These are phyloP conservation scores for Porites cylindrica DNA, from an alignment of 92 coral and sea anemone species.

Conservation along the genomic window DNA sequence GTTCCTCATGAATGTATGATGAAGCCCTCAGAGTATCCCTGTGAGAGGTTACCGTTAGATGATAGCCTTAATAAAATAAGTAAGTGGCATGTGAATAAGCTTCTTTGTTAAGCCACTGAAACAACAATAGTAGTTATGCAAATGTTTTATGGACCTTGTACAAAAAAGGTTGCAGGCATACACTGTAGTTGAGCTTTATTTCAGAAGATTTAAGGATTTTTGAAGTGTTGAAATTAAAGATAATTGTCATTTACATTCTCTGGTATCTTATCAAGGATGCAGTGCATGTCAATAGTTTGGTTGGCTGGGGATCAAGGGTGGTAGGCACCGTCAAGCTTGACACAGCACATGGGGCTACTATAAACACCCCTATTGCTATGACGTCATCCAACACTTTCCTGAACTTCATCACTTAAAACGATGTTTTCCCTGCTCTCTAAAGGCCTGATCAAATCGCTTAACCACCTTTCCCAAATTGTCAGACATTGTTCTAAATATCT, in stretches of 20 bases:
- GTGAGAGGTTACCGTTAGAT: neutral
- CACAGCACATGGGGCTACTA: constrained; percentile 17
- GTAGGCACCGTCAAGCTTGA: neutral
- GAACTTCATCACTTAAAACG: neutral
- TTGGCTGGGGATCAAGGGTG: neutral
- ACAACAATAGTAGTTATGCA: constrained; percentile 4
- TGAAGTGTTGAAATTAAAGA: constrained; percentile 30
- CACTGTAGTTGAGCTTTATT: constrained; percentile 1
- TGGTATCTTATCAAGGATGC: constrained; percentile 19
- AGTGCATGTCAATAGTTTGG: neutral
- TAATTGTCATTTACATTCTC: constrained; percentile 25
- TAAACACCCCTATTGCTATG: constrained; percentile 17
- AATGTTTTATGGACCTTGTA: constrained; percentile 12
- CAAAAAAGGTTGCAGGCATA: neutral
- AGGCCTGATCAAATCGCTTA: too few relatives aligned
- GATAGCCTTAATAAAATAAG: constrained; percentile 11
- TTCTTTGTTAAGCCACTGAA: neutral
- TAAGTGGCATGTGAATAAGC: neutral
- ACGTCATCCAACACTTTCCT: constrained; percentile 10
- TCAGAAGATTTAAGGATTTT: constrained; percentile 6
- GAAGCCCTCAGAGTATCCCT: too few relatives aligned
- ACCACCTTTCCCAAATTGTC: too few relatives aligned
- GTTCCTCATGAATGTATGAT: too few relatives aligned
- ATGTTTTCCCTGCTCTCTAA: neutral
- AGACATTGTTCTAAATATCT: too few relatives aligned